Percentiles rank a stretch among this genome's conserved stretches.
Conservation (phyloP, 92 coral and sea anemone genomes). For the Palythoa grandiflora region DNA sequence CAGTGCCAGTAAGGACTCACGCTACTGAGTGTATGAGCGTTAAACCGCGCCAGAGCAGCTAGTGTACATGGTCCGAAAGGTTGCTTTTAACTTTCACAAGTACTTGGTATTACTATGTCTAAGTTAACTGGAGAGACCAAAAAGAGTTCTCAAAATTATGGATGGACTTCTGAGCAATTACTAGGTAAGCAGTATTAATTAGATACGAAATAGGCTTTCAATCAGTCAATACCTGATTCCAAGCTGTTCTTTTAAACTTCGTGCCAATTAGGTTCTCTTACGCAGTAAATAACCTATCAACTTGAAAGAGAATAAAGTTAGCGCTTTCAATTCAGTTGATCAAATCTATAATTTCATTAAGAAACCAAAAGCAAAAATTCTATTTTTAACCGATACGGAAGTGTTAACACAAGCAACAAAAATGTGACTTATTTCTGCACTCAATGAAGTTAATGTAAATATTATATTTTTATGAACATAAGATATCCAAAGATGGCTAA, state of each 20-base stretch:
- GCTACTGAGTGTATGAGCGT: background rate
- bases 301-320: too few species aligned
- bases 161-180: slow-evolving; percentile 20
- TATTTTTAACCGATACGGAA: background rate
- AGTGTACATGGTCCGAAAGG: background rate
- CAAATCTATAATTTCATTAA: too few species aligned
- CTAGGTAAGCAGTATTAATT: background rate
- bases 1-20: background rate
- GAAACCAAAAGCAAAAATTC: background rate
- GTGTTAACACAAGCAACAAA: background rate
- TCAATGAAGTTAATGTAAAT: background rate
- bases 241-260: background rate
- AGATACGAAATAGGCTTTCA: background rate
- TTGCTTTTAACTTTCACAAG: background rate
- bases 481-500: background rate
- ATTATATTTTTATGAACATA: background rate
- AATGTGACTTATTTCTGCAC: background rate
- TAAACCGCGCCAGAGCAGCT: background rate
- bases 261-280: too few species aligned
- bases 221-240: background rate
- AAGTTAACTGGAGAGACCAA: background rate
- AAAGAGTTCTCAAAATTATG: slow-evolving; percentile 27
- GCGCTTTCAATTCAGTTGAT: too few species aligned
- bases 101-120: background rate
- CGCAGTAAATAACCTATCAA: too few species aligned